Conservation (phyloP, 1,140 invertebrate genomes). For the Manduca sexta region DNA sequence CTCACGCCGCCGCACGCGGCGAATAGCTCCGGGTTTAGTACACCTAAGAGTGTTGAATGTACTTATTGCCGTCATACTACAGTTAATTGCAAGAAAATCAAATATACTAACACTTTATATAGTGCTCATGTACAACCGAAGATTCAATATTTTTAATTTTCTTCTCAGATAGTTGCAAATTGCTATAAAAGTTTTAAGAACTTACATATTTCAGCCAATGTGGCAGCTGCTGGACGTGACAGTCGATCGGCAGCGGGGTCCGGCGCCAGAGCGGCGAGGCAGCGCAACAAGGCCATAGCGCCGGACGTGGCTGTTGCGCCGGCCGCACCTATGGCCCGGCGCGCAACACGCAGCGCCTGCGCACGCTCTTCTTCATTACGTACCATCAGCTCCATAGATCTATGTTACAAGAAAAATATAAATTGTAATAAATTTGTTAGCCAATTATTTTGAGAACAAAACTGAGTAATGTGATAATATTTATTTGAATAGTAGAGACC, state of each 20-base stretch:
- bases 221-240: slow-evolving; percentile 86
- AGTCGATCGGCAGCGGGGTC: slow-evolving; percentile 78
- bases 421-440: too few species aligned
- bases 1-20: slow-evolving; percentile 88
- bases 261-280: slow-evolving; percentile 76
- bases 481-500: too few species aligned
- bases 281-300: slow-evolving; percentile 82
- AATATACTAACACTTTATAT: too few species aligned
- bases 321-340: slow-evolving; percentile 78
- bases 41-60: slow-evolving; percentile 71
- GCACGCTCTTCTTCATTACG: slow-evolving; percentile 92
- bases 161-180: too few species aligned
- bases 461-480: too few species aligned
- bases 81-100: too few species aligned
- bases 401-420: slow-evolving; percentile 20
- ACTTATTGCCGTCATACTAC: too few species aligned
- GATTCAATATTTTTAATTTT: too few species aligned
- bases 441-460: too few species aligned
- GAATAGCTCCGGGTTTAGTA: slow-evolving; percentile 87
- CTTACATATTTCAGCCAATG: slow-evolving; percentile 86
- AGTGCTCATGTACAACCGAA: too few species aligned
- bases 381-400: slow-evolving; percentile 87
- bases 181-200: neutral
- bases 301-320: slow-evolving; percentile 60
- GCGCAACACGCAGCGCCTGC: slow-evolving; percentile 89